Evolutionary conservation across 2,113 vertebrate genomes (phyloP), one percentile per base, ranked within the genome.

Genomic region (Pachycephala philippinensis): DNA sequence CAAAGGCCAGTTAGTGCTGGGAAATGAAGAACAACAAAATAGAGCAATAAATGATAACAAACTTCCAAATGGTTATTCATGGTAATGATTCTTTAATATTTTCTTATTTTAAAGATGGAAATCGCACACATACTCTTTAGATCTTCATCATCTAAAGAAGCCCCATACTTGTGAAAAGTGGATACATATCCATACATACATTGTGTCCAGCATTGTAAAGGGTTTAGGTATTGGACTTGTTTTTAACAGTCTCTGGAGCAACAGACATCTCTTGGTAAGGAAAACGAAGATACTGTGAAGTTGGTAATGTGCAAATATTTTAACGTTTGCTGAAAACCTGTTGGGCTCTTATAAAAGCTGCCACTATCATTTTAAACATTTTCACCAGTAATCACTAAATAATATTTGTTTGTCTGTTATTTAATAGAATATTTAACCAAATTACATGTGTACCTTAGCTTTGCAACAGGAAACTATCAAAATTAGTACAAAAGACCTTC

Each of bases 131-230:
- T 35, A 26, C 10, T 47, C 17, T 57, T 68, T 81, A 22, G 27
- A 23, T 39, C 37, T 47, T 77, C 3, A 7, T 74, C 39, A 84
- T 74, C 47, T 45, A 59, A 39, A 70, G 80, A 84, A 44, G 6
- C 1, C 13, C n/a, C 54, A 56, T 28, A 63, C 8, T n/a, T 86
- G 18, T 79, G 52, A 88, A 53, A 69, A n/a, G 11, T 71, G 44
- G 5, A 5, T 69, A 64, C 0, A 0, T 84, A 76, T 47, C 10
- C 37, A 70, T 28, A 39, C 5, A 53, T 21, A 31, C 1, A 6
- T 9, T 13, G 18, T 22, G 21, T 42, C 53, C 57, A 68, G 50
- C 15, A 56, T 8, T 31, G 18, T 56, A 49, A 70, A 49, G 18
- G 11, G 9, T 63, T 90, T 33, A 40, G 22, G 26, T 44, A 39